These are phyloP conservation scores for Schrankia costaestrigalis DNA, from an alignment of 2,888 invertebrate species.

Conservation along the genomic window DNA sequence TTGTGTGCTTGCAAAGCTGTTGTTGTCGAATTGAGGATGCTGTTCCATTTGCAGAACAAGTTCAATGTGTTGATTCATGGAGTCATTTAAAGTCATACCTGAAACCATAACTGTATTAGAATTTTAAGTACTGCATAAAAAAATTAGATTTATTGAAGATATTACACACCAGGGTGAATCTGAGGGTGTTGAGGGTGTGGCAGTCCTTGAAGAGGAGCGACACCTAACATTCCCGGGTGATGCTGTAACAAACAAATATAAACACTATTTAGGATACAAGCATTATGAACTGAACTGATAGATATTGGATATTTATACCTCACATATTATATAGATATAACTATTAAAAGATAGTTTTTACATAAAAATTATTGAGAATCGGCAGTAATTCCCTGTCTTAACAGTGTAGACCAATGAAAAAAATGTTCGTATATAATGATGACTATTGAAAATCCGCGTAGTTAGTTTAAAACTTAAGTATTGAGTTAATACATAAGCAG, in stretches of 20 bases:
- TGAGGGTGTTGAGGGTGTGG: slow-evolving; percentile 81
- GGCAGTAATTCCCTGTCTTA: no score
- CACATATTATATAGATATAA: no score
- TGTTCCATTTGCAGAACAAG: slow-evolving; percentile 78
- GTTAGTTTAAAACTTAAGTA: no score
- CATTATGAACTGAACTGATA: neutral
- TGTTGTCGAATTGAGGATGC: slow-evolving; percentile 77
- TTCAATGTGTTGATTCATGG: slow-evolving; percentile 79
- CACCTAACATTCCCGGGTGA: slow-evolving; percentile 76
- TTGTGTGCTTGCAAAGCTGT: slow-evolving; percentile 73
- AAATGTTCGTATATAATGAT: no score
- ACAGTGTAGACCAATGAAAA: no score
- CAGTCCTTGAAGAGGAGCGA: slow-evolving; percentile 70
- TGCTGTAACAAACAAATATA: slow-evolving; percentile 57
- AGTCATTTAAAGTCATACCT: slow-evolving; percentile 78
- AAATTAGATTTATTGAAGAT: neutral
- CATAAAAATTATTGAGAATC: no score
- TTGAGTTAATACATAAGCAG: no score
- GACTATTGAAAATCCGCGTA: no score
- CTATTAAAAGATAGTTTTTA: no score
- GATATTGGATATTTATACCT: no score
- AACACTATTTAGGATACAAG: neutral
- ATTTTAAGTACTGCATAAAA: neutral
- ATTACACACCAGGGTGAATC: slow-evolving; percentile 67
- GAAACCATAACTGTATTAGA: slow-evolving; percentile 30